Conservation (phyloP, 2,888 invertebrate species). For the Rhagium mordax region DNA sequence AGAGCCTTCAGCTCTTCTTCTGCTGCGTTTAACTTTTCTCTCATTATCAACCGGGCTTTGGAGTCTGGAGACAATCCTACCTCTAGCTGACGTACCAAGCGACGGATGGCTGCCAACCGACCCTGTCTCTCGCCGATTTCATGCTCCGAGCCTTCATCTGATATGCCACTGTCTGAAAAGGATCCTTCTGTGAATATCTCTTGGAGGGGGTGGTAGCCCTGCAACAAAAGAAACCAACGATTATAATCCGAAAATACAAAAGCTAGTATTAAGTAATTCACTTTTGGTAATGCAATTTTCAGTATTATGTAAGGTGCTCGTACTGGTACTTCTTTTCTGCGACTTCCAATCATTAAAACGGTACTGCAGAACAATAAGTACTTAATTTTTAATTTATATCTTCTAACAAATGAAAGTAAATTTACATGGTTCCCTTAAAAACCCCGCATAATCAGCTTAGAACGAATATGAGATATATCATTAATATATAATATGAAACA, state of each 20-base stretch:
- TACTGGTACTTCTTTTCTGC: too few relatives aligned
- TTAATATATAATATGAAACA: too few relatives aligned
- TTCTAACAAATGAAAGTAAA: too few relatives aligned
- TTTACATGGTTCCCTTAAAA: too few relatives aligned
- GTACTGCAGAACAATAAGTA: too few relatives aligned
- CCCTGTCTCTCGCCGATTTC: conserved; percentile 78
- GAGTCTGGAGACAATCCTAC: conserved; percentile 79
- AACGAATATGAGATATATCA: too few relatives aligned
- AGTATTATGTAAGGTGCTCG: too few relatives aligned
- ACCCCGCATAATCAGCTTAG: too few relatives aligned
- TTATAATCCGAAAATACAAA: background rate
- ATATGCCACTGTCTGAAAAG: conserved; percentile 86
- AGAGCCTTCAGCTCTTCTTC: conserved; percentile 80
- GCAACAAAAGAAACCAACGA: conserved; percentile 53
- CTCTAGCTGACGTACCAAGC: conserved; percentile 79
- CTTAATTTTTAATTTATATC: too few relatives aligned
- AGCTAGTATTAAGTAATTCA: background rate
- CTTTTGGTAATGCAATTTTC: too few relatives aligned
- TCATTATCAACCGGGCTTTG: conserved; percentile 77
- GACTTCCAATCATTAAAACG: too few relatives aligned
- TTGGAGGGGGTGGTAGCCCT: conserved; percentile 67
- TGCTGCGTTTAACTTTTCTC: conserved; percentile 81
- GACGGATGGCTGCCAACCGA: conserved; percentile 77
- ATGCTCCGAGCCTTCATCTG: conserved; percentile 82
- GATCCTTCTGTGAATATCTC: conserved; percentile 74